A percentile compares a stretch with the other conserved stretches of the same genome.
phyloP scores from a whole-genome alignment of 2,797 vertebrate species.

The Sebastes oblongus region DNA sequence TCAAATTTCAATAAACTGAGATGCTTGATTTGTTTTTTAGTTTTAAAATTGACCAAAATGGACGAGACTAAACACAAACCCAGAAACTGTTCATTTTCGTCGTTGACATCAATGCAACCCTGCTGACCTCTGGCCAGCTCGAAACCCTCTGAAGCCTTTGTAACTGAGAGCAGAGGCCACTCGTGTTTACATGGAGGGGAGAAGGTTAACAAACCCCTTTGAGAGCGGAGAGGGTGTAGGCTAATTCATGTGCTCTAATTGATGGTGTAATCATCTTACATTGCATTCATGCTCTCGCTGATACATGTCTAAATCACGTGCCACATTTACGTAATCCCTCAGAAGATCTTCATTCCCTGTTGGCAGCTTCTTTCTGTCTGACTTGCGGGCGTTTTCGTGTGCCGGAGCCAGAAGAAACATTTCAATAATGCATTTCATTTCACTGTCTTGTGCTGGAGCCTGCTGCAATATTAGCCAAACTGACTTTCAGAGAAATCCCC shows the following conservation, averaged over 20 bases:
- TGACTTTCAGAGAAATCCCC: conserved; percentile 55
- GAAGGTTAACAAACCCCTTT: conserved; percentile 63
- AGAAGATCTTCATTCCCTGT: conserved; percentile 53
- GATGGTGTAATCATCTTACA: conserved; percentile 65
- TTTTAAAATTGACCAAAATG: neutral
- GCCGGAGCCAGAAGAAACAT: conserved; percentile 49
- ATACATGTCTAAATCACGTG: conserved; percentile 65
- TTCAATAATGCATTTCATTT: conserved; percentile 58
- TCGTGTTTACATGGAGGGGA: conserved; percentile 39
- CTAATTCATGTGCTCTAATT: conserved; percentile 65
- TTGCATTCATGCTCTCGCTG: conserved; percentile 47
- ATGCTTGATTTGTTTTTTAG: neutral
- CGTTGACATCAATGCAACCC: conserved; percentile 22
- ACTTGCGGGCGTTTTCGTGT: conserved; percentile 23
- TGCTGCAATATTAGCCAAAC: conserved; percentile 54
- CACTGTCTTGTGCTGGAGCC: conserved; percentile 14
- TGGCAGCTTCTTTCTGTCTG: conserved; percentile 43
- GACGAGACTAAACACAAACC: neutral
- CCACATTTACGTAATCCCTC: conserved; percentile 71
- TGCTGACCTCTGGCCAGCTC: conserved; percentile 33
- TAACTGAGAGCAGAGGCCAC: conserved; percentile 17
- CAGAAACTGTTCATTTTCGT: neutral
- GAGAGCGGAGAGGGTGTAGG: conserved; percentile 25
- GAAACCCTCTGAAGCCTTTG: neutral
- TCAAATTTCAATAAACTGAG: neutral